Evolutionary conservation across 2,113 vertebrate species (phyloP).

Genomic region (Dicerorhinus sumatrensis): DNA sequence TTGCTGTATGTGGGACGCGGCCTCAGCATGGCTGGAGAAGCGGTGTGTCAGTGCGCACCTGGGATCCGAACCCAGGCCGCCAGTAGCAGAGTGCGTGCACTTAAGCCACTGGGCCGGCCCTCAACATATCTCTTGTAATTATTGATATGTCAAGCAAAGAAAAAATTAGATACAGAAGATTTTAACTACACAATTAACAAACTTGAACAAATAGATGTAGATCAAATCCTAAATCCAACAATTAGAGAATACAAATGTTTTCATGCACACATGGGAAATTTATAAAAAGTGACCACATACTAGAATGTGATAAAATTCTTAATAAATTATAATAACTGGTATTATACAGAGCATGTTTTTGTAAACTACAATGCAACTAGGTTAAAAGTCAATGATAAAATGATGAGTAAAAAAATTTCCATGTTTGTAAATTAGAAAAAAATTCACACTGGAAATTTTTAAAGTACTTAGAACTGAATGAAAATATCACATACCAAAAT

Average conservation of each 20-base stretch:
- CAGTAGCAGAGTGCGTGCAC: no score
- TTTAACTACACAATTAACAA: neutral
- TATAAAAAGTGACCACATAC: neutral
- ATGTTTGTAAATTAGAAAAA: slow-evolving; percentile 3
- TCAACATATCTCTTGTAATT: neutral
- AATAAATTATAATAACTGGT: neutral
- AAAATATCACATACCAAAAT: neutral
- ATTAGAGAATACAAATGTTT: neutral
- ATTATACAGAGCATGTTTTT: neutral
- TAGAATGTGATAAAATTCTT: neutral
- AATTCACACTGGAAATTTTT: neutral
- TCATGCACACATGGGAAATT: neutral
- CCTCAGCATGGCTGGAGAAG: no score
- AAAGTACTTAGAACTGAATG: neutral
- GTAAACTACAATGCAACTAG: neutral
- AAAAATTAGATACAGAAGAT: neutral
- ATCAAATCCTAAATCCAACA: slow-evolving; percentile 1
- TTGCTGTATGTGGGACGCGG: no score
- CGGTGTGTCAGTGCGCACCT: no score
- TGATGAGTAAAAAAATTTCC: neutral
- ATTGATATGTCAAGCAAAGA: neutral
- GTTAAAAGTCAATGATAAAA: slow-evolving; percentile 19
- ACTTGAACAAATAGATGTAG: neutral
- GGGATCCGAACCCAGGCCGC: no score
- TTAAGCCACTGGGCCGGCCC: no score